Percentiles rank a stretch among this genome's conserved stretches.
These are phyloP conservation scores for Spilarctia lutea DNA, from an alignment of 2,888 invertebrate species.

Conservation along the genomic window DNA sequence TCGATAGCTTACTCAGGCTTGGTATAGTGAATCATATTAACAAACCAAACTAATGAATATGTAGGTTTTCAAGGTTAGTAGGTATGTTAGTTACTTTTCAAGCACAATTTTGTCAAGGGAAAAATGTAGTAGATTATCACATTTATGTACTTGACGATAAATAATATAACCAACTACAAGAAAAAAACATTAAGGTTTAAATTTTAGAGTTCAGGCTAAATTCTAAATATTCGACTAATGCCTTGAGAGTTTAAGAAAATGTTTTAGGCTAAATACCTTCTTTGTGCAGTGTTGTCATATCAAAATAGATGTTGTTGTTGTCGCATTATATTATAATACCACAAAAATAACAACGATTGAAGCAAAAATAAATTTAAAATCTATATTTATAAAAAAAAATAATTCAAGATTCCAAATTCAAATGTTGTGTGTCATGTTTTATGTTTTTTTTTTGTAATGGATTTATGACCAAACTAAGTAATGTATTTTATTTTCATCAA, in stretches of 20 bases:
- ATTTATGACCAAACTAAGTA: not conserved
- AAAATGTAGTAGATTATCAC: not conserved
- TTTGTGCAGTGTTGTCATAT: too few species aligned
- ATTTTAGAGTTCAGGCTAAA: not conserved
- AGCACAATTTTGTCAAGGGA: not conserved
- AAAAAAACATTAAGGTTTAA: not conserved
- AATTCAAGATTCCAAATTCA: too few species aligned
- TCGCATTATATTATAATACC: too few species aligned
- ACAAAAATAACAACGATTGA: too few species aligned
- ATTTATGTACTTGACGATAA: not conserved
- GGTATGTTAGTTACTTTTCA: not conserved
- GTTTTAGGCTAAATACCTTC: too few species aligned
- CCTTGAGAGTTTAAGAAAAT: too few species aligned
- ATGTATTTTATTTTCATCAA: not conserved
- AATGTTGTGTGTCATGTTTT: too few species aligned
- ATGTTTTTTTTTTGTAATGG: too few species aligned
- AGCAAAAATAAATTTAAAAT: too few species aligned
- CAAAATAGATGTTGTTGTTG: too few species aligned
- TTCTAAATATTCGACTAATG: too few species aligned
- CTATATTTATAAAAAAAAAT: too few species aligned
- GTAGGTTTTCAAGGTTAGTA: not conserved
- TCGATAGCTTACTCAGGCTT: not conserved
- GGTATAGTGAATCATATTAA: not conserved
- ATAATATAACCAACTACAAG: not conserved
- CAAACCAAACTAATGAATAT: not conserved